Base-by-base conservation (phyloP, 2,888 invertebrate species). In the Cyaniris semiargus region DNA sequence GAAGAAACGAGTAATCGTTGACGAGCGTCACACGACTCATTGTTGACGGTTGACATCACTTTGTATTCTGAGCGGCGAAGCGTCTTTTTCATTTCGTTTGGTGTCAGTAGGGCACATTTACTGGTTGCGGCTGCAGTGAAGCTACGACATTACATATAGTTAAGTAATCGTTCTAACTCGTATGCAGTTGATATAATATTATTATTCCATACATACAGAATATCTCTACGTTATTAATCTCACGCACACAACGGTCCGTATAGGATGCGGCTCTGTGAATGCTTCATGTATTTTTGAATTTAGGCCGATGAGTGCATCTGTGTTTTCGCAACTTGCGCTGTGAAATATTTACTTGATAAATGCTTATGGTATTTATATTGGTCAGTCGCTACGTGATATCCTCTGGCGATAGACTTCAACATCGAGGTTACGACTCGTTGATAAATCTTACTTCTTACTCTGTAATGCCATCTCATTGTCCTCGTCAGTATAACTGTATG, bases 71-170 rank as follows among this genome's bases (percentile, higher is more conserved):
- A 75, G 79, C 76, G 78, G 53, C 84, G 80, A 85, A 85, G 78
- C 79, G 79, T 84, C 86, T 86, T 88, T 89, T 88, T 89, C 86
- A 87, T 90, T 90, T 88, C 84, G 83, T 89, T 91, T 85, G 87
- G 90, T 91, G 92, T 91, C 88, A 92, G 90, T 91, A 86, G 92
- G 90, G 84, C 80, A 81, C 86, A 86, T 84, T 87, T 84, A 85
- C 84, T 83, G 85, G 82, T 84, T 84, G 85, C 86, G 85, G 82
- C 66, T 81, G 83, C 83, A 82, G 82, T 81, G 81, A 79, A 81
- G 77, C 60, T 56, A 78, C 81, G 76, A 78, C 78, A 77, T 76
- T 87, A 86, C 85, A 85, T 83, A 83, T 82, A 85, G 85, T 87
- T 84, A 86, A 86, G 86, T 86, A 87, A 87, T 85, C 82, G 81